Conservation (phyloP, 2,888 invertebrate genomes). For the Ditula angustiorana region DNA sequence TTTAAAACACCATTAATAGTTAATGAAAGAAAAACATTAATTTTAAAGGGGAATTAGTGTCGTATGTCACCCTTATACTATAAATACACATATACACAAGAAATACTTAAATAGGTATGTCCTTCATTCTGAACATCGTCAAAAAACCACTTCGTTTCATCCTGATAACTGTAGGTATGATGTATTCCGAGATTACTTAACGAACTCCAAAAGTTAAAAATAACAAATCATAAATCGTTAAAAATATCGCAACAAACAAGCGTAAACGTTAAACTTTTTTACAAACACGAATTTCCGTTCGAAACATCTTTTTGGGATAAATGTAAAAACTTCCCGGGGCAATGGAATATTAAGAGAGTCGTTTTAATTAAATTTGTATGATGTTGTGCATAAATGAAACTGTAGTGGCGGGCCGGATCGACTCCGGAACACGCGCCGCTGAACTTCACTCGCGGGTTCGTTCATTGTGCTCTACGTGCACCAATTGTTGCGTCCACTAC, state of each 20-base stretch:
- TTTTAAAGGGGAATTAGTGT: too few relatives aligned
- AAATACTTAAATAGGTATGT: too few relatives aligned
- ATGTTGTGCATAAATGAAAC: constrained; percentile 55
- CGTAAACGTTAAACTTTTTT: constrained; percentile 54
- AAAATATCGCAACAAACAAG: constrained; percentile 53
- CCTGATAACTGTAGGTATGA: background rate
- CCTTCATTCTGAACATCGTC: background rate
- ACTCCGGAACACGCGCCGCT: background rate
- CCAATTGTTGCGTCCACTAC: too few relatives aligned
- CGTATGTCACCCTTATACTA: too few relatives aligned
- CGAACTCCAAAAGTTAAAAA: constrained; percentile 45
- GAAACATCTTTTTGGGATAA: constrained; percentile 60
- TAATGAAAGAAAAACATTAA: too few relatives aligned
- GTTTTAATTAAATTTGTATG: constrained; percentile 73
- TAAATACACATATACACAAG: too few relatives aligned
- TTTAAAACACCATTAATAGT: too few relatives aligned
- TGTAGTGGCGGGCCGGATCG: constrained; percentile 8
- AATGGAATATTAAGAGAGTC: constrained; percentile 57
- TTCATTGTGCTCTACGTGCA: too few relatives aligned
- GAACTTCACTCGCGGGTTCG: background rate
- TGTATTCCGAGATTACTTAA: constrained; percentile 11
- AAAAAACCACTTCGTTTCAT: background rate
- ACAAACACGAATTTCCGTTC: constrained; percentile 64
- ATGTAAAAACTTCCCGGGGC: constrained; percentile 57
- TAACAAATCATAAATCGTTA: constrained; percentile 47